Evolutionary conservation across 2,888 invertebrate species (phyloP).

Genomic region (Sisyra terminalis): DNA sequence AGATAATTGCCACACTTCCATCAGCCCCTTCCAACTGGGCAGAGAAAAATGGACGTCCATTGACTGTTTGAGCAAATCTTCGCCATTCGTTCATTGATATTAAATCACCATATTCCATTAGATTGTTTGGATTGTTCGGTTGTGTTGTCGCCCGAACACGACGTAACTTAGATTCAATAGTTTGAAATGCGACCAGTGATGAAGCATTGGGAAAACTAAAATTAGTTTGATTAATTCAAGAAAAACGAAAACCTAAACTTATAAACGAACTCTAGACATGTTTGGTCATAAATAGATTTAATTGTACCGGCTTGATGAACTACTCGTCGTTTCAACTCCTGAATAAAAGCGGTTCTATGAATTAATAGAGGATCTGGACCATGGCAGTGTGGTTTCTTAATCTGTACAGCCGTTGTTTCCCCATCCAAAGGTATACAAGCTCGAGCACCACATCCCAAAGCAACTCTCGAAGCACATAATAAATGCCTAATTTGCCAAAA

Average conservation of each 20-base stretch:
- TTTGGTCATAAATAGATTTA: slow-evolving; percentile 8
- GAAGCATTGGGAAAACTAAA: slow-evolving; percentile 8
- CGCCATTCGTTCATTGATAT: slow-evolving; percentile 7
- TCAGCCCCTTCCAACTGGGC: slow-evolving; percentile 6
- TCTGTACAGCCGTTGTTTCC: slow-evolving; percentile 1
- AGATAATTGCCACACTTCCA: slow-evolving; percentile 7
- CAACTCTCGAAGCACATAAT: slow-evolving; percentile 3
- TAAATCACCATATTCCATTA: slow-evolving; percentile 7
- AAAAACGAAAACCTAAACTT: no score
- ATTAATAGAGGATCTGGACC: slow-evolving; percentile 8
- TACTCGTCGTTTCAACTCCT: slow-evolving; percentile 7
- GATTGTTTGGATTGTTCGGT: slow-evolving; percentile 3
- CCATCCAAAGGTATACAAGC: slow-evolving; percentile 5
- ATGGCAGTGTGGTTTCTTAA: slow-evolving; percentile 8
- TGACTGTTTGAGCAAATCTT: slow-evolving; percentile 8
- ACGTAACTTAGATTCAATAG: slow-evolving; percentile 6
- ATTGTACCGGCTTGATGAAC: slow-evolving; percentile 7
- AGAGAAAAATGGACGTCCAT: slow-evolving; percentile 8
- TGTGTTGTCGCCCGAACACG: slow-evolving; percentile 7
- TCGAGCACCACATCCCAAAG: slow-evolving; percentile 4
- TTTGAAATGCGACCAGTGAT: slow-evolving; percentile 8
- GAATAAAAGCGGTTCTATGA: slow-evolving; percentile 5
- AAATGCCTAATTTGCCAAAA: slow-evolving; percentile 2
- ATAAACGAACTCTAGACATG: slow-evolving; percentile 6
- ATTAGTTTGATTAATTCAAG: not conserved